Evolutionary conservation across 2,888 invertebrate genomes (phyloP).

Genomic region (Lasius platythorax): DNA sequence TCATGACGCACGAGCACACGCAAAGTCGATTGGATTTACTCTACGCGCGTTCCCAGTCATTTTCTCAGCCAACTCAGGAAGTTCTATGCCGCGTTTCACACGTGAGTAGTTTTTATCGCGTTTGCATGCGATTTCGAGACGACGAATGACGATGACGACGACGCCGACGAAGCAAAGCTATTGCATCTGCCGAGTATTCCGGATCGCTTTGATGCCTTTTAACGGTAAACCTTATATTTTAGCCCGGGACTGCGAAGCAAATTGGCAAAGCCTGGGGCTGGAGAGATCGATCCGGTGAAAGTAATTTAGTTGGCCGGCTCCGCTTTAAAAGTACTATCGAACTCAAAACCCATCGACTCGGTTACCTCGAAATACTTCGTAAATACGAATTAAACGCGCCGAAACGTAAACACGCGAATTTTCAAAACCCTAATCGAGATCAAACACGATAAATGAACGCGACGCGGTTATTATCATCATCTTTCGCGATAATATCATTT

Average conservation of each 20-base stretch:
- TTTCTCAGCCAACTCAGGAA: slow-evolving; percentile 29
- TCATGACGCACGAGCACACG: slow-evolving; percentile 22
- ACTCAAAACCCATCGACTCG: slow-evolving; percentile 43
- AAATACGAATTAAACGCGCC: slow-evolving; percentile 30
- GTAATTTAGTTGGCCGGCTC: slow-evolving; percentile 49
- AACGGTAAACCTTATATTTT: slow-evolving; percentile 39
- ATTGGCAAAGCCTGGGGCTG: slow-evolving; percentile 43
- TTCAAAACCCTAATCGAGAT: not conserved
- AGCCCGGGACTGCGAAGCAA: slow-evolving; percentile 34
- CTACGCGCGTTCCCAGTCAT: slow-evolving; percentile 30
- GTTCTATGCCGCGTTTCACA: not conserved
- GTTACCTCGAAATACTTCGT: slow-evolving; percentile 41
- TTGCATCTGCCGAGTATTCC: not conserved
- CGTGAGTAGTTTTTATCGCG: slow-evolving; percentile 12
- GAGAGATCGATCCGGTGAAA: slow-evolving; percentile 30
- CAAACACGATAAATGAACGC: slow-evolving; percentile 6
- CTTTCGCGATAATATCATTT: not conserved
- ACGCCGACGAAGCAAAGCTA: not conserved
- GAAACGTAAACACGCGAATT: slow-evolving; percentile 26
- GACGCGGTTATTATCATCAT: not conserved
- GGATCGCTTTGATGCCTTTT: slow-evolving; percentile 34
- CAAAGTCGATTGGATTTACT: slow-evolving; percentile 67
- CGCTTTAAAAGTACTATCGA: slow-evolving; percentile 51
- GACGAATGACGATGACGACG: not conserved
- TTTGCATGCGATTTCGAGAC: slow-evolving; percentile 24